A percentile compares a stretch with the other conserved stretches of the same genome.
phyloP scores from a whole-genome alignment of 2,888 invertebrate species.

The Abrostola triplasia region DNA sequence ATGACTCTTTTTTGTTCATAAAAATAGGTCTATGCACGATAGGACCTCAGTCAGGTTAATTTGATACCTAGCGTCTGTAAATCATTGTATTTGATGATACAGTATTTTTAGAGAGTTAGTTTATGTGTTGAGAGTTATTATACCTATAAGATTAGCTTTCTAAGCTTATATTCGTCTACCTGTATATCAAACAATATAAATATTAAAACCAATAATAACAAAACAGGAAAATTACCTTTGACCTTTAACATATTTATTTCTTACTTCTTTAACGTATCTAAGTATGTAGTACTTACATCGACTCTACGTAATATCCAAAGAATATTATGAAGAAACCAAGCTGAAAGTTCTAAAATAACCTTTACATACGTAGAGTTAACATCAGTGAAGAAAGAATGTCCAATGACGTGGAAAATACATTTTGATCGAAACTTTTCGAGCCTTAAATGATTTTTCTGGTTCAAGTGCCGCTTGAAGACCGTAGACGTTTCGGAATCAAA shows the following conservation, averaged over 20 bases:
- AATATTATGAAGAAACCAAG: background rate
- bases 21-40: background rate
- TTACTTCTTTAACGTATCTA: too few species aligned
- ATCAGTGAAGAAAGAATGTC: slow-evolving; percentile 38
- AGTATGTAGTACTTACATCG: background rate
- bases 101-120: too few species aligned
- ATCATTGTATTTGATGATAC: too few species aligned
- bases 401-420: slow-evolving; percentile 65
- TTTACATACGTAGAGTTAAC: slow-evolving; percentile 27
- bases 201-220: too few species aligned
- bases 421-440: slow-evolving; percentile 60
- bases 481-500: slow-evolving; percentile 43
- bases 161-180: too few species aligned
- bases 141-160: too few species aligned
- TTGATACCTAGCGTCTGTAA: too few species aligned
- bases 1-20: background rate
- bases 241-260: too few species aligned
- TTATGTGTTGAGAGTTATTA: too few species aligned
- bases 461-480: slow-evolving; percentile 52
- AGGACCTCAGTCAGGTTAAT: too few species aligned
- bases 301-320: slow-evolving; percentile 5
- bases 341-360: slow-evolving; percentile 12
- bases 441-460: slow-evolving; percentile 63
- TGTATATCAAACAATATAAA: too few species aligned
- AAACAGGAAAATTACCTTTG: too few species aligned